Conservation (phyloP, 2,797 vertebrate species). For the Mus caroli region DNA sequence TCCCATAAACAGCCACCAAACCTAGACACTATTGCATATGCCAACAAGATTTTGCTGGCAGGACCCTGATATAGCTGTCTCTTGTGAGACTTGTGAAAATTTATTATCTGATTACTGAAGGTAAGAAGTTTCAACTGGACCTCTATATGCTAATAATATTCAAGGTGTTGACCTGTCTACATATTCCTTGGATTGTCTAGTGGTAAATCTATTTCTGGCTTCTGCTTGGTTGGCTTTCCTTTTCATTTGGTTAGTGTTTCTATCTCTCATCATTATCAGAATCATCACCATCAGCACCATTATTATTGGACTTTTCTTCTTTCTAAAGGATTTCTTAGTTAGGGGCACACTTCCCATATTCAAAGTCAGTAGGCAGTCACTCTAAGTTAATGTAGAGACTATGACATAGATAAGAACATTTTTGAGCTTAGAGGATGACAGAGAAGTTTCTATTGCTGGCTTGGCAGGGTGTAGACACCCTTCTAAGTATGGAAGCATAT, state of each 20-base stretch:
- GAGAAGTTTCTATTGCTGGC: constrained; percentile 50
- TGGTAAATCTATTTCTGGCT: neutral
- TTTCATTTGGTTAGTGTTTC: neutral
- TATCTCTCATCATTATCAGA: neutral
- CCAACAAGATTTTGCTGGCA: too few relatives aligned
- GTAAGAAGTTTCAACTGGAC: neutral
- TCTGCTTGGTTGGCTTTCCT: neutral
- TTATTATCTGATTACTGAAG: neutral
- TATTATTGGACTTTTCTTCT: neutral
- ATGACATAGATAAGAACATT: neutral
- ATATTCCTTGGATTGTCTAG: neutral
- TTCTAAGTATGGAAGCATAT: neutral
- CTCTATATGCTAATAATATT: neutral
- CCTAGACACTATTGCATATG: too few relatives aligned
- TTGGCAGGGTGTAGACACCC: constrained; percentile 4
- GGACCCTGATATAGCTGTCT: too few relatives aligned
- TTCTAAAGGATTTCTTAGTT: neutral
- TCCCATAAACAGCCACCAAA: too few relatives aligned
- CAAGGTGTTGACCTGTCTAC: neutral
- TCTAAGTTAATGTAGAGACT: neutral
- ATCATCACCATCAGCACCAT: neutral
- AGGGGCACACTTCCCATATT: neutral
- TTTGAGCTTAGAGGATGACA: neutral
- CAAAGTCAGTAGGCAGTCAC: neutral
- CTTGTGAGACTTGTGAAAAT: neutral